Base-by-base conservation (phyloP, 2,797 vertebrate genomes). In the Chloroceryle amazona region DNA sequence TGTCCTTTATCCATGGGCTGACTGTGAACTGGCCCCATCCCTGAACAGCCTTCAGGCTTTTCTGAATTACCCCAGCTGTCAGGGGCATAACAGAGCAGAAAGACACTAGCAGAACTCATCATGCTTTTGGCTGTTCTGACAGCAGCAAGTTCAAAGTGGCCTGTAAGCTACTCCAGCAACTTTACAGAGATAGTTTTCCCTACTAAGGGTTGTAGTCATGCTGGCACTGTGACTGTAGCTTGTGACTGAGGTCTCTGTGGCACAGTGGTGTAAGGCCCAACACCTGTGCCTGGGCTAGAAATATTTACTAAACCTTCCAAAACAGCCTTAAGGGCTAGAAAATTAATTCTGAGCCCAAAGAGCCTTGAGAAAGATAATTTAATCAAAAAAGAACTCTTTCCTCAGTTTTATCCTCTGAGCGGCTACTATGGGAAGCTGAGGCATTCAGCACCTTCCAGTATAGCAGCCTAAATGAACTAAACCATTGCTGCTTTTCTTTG, bases 181-280 rank as follows among this genome's bases (percentile, higher is more conserved):
- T 67, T 61, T 46, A 55, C 3, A 3, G n/a, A 49, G 26, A 25
- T 3, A 33, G 19, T 29, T 86, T 90, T 70, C 31, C 25, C 25
- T 70, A 0, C 23, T 25, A 46, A 91, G 7, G 6, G 8, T 5
- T 44, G 5, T 37, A 28, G 28, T 55, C 42, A 20, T 54, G 25
- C 25, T 49, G 9, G 19, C 3, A 1, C 8, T 67, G 60, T 82
- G 74, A 62, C 33, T 35, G 37, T 52, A 80, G 26, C 29, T 51
- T 90, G 26, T 58, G 22, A 66, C 12, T 0, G 0, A 44, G 33
- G 31, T 10, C 23, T 52, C 47, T 1, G 0, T 25, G 26, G 35
- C 60, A 52, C 41, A 26, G 6, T 37, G 12, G 10, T 21, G 1
- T 73, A 68, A 70, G 3, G 19, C 4, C 28, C 6, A 51, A 5